Base-by-base conservation (phyloP, 2,888 invertebrate genomes). In the Desoria tigrina region DNA sequence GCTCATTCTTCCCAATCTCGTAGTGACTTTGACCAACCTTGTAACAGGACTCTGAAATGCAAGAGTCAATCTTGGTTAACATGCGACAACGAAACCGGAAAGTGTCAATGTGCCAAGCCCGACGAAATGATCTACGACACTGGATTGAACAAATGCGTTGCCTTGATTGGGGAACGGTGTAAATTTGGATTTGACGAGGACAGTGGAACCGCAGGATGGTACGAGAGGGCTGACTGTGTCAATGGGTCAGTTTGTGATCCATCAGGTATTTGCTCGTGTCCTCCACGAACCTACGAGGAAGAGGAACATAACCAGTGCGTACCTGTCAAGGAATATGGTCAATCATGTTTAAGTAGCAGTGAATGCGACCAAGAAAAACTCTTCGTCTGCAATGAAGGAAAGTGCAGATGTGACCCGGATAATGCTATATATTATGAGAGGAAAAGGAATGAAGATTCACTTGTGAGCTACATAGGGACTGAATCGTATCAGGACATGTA, bases 1-100 rank as follows among this genome's bases (percentile, higher is more conserved):
- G 11, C 32, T 11, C 32, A 32, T 32, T 32, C 32, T 32, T 32
- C 32, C 32, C 32, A 32, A 32, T 7, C n/a, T n/a, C 28, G 57
- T 23, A 42, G 21, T 14, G 24, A 21, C 16, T 57, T 39, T n/a
- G 24, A 23, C 11, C 37, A 57, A 23, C 21, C 23, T 2, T 57
- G 57, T 37, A 57, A 39, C 23, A 57, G 42, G 23, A 57, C 42
- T 23, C 3, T 42, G 2, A 6, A 24, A 57, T 57, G 57, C 24
- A 57, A 42, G 23, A 57, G 57, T 23, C 21, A 57, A n/a, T 2
- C 57, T 21, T 57, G 57, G 57, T 26, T 57, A 23, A 11, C 42
- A 3, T 57, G 57, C 42, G 57, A 57, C 42, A 14, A 6, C 6
- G 42, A 39, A 39, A 11, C 14, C 2, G 57, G 42, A 18, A 11